Base-by-base conservation (phyloP, 53 echinoderm and acorn worm genomes). In the Crossaster papposus region DNA sequence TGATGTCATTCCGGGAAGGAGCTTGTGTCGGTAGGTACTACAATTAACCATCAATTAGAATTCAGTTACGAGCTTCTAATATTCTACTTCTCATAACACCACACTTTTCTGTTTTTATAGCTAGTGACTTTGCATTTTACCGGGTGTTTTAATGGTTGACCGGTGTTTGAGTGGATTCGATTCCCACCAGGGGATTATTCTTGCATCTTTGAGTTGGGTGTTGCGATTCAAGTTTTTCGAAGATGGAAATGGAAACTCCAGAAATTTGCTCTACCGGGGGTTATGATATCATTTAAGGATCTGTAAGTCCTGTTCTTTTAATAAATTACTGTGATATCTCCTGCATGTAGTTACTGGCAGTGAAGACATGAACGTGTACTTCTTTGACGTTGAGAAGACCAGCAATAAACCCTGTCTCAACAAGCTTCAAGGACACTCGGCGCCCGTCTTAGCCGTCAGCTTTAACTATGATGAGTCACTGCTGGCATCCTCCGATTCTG, bases 1-100 rank as follows among this genome's bases (percentile, higher is more conserved):
- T 97, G 28, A 97, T 97, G 97, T 97, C 97, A 23, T 97, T 97
- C 90, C 93, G 97, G 51, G 95, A 97, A 78, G 97, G 97, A 51
- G 97, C 97, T 15, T 97, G 97, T 90, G 97, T 97, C 10, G 93
- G 97, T 97, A 78, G 92, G 94, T 74, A 36, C 10, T n/a, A n/a
- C n/a, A n/a, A 74, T 2, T 14, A 58, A 58, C 58, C 15, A 2
- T 15, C 1, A 18, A 20, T 15, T 11, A 11, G 7, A 58, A 15
- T 58, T 58, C 44, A 44, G 58, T 82, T 13, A 30, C 28, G 53
- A 5, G 30, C 1, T 83, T 9, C 44, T 1, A 44, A 44, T 44
- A 38, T 44, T 44, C 44, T 44, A 44, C 44, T 44, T 9, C 44
- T 7, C 44, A 44, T 1, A 44, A 44, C 44, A 44, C 44, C 44